Evolutionary conservation across 2,888 invertebrate species (phyloP), one percentile per base, ranked within the genome.

Genomic region (Cosmorhoe ocellata): DNA sequence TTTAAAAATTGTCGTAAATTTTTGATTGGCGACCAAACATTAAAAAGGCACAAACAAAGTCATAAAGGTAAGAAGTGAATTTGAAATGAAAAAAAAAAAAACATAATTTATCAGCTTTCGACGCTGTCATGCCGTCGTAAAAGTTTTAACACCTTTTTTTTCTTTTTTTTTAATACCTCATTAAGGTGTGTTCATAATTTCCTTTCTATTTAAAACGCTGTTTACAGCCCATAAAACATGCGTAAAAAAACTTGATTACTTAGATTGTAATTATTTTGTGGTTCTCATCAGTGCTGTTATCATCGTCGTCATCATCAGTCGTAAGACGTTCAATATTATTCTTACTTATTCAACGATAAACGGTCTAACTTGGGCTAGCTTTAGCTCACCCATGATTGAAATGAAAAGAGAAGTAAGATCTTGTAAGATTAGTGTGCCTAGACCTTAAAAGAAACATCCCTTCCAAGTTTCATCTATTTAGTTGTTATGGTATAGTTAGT

Each of bases 51-150:
- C 47, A 49, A 65, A 71, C 71, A 70, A 71, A 65, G 67, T 67
- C 70, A 65, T 72, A 75, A 74, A 76, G 72, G 71, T 74, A 69
- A 69, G 59, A 63, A 73, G 76, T 33, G 76, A 78, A 45, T 56
- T 57, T 51, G 53, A 3, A 59, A 44, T 51, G 55, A 55, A 59
- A 44, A 47, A 30, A 53, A 51, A 51, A 55, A 22, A 58, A 52
- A 26, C 37, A 49, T 51, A 46, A 52, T 59, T 24, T 62, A 58
- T 52, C 52, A 51, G 48, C 44, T 52, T 48, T 59, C 46, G 58
- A 44, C 48, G 50, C 58, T 56, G 58, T 58, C 58, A 53, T 55
- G 52, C 34, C 30, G 32, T 56, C 61, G 61, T 61, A 55, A 58
- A 61, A 51, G 26, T 56, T 53, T 56, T 53, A 48, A 47, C 31